Evolutionary conservation across 1,140 invertebrate genomes (phyloP).

Genomic region (Yoshiicerus persimilis): DNA sequence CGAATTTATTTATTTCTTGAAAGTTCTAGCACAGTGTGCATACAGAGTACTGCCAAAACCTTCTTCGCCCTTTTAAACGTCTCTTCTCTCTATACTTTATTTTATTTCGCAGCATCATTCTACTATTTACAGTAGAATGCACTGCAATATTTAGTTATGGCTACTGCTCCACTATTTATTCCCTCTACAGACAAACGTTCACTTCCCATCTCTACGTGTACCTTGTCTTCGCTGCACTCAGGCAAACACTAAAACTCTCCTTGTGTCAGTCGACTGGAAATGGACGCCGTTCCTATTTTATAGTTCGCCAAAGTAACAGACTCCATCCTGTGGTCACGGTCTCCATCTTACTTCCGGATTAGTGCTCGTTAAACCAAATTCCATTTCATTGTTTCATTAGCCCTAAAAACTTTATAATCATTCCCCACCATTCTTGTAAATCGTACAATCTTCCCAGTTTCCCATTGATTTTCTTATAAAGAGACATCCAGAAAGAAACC

Average conservation of each 20-base stretch:
- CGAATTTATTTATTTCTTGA: background rate
- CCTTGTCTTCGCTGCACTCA: no score
- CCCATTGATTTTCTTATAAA: background rate
- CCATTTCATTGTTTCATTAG: background rate
- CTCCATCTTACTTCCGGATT: background rate
- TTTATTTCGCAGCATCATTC: background rate
- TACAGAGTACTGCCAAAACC: no score
- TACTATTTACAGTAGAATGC: background rate
- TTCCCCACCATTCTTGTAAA: background rate
- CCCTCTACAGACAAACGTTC: background rate
- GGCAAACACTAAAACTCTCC: background rate
- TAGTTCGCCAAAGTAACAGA: background rate
- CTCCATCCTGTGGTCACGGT: background rate
- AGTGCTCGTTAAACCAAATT: background rate
- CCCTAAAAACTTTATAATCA: background rate
- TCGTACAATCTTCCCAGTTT: background rate
- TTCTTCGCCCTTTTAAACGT: background rate
- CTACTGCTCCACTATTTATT: background rate
- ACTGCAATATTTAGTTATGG: background rate
- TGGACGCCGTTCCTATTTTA: background rate
- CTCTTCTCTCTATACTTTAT: background rate
- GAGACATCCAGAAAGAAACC: background rate
- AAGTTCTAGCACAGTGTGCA: background rate
- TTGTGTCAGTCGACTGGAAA: background rate
- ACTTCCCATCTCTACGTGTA: background rate